Conservation (phyloP, 2,888 invertebrate genomes). For the Electrophaes corylata region DNA sequence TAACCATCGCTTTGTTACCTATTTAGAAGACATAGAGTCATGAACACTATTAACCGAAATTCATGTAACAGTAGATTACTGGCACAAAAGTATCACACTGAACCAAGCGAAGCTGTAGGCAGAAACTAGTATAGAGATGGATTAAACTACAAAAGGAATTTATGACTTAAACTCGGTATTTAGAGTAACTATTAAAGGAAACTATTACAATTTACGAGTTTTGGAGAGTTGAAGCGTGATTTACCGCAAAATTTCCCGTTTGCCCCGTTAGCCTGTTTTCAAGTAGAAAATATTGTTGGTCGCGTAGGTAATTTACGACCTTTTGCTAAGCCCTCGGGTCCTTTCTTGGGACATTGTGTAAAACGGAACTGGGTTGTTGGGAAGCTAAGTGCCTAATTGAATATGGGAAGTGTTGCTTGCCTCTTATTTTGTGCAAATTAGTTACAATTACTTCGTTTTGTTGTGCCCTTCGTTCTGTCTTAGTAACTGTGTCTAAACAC, state of each 20-base stretch:
- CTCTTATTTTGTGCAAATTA: slow-evolving; percentile 11
- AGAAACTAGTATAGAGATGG: not conserved
- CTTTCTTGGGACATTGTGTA: slow-evolving; percentile 30
- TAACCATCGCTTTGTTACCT: too few species aligned
- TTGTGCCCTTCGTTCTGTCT: not conserved
- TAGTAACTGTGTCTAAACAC: not conserved
- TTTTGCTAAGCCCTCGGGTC: slow-evolving; percentile 30
- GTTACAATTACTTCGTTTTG: not conserved
- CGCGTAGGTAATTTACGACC: slow-evolving; percentile 35
- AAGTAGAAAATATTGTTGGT: slow-evolving; percentile 40
- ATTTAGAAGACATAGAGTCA: too few species aligned
- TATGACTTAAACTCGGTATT: not conserved
- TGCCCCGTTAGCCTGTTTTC: slow-evolving; percentile 19
- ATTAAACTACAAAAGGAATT: not conserved
- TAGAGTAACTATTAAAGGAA: not conserved
- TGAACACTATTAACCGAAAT: too few species aligned
- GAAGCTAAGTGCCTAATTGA: slow-evolving; percentile 40
- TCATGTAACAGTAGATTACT: too few species aligned
- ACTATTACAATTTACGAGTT: slow-evolving; percentile 2
- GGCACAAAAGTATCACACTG: too few species aligned
- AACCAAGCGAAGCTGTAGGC: not conserved
- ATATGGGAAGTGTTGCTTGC: slow-evolving; percentile 24
- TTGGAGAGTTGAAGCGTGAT: slow-evolving; percentile 3
- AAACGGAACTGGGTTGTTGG: slow-evolving; percentile 32
- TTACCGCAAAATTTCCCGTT: slow-evolving; percentile 6